phyloP scores from a whole-genome alignment of 53 echinoderm and acorn worm species.

The Temnopleurus reevesii region DNA sequence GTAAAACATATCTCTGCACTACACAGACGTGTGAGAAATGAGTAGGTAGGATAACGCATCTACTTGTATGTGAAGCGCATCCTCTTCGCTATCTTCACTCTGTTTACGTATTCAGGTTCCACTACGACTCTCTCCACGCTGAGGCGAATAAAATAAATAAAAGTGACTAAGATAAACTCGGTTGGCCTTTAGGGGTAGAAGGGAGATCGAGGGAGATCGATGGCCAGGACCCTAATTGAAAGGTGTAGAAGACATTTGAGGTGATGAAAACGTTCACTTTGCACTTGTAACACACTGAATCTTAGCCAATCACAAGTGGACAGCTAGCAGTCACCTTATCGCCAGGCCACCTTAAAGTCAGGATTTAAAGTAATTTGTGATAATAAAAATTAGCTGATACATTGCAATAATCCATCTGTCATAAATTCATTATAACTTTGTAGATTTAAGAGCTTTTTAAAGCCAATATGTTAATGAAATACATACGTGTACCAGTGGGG shows the following conservation, averaged over 20 bases:
- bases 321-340: too few relatives aligned
- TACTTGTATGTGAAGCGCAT: neutral
- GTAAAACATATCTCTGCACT: neutral
- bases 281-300: conserved; percentile 16
- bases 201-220: neutral
- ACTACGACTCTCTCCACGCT: conserved; percentile 4
- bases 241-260: neutral
- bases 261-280: neutral
- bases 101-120: conserved; percentile 1
- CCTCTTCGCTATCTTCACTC: neutral
- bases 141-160: conserved; percentile 32
- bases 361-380: too few relatives aligned
- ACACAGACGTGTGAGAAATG: neutral
- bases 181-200: conserved; percentile 24
- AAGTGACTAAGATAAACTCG: neutral
- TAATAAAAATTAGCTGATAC: too few relatives aligned
- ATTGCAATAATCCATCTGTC: too few relatives aligned
- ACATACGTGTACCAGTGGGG: too few relatives aligned
- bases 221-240: neutral
- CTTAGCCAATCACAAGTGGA: neutral
- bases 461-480: too few relatives aligned
- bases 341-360: too few relatives aligned
- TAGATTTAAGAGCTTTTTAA: too few relatives aligned
- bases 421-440: too few relatives aligned
- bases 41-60: conserved; percentile 11